Conservation (phyloP, 2,888 invertebrate genomes). For the Hydropsyche betteni region DNA sequence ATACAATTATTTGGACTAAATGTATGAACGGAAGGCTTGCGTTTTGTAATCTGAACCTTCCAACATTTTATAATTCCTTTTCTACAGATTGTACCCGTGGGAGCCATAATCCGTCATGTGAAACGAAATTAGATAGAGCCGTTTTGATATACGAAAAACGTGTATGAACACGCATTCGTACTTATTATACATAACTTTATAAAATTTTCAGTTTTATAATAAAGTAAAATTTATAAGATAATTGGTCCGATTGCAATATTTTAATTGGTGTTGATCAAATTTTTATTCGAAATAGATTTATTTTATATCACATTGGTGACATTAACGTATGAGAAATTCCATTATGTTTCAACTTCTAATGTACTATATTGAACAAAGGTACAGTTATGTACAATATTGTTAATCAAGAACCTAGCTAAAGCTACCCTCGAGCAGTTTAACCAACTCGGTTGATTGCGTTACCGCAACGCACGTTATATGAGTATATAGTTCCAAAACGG, state of each 20-base stretch:
- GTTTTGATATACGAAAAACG: background rate
- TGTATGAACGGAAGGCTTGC: background rate
- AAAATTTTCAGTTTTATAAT: no score
- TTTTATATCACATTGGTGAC: no score
- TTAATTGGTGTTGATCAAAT: no score
- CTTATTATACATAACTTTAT: background rate
- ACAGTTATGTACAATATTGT: constrained; percentile 1
- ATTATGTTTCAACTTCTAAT: no score
- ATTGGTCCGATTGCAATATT: no score
- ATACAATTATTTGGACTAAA: no score
- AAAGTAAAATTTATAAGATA: no score
- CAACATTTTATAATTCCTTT: constrained; percentile 20
- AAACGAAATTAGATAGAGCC: constrained; percentile 16
- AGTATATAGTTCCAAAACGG: no score
- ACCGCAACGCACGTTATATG: constrained; percentile 11
- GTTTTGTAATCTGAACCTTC: constrained; percentile 11
- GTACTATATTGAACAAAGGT: no score
- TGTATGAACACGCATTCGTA: background rate
- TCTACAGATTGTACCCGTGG: constrained; percentile 26
- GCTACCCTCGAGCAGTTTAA: constrained; percentile 10
- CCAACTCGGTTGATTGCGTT: constrained; percentile 26
- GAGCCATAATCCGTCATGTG: constrained; percentile 25
- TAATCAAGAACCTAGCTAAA: constrained; percentile 1
- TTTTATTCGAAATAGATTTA: no score
- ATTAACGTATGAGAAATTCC: no score